Conservation (phyloP, 2,888 invertebrate species). For the Leucophenga montana region DNA sequence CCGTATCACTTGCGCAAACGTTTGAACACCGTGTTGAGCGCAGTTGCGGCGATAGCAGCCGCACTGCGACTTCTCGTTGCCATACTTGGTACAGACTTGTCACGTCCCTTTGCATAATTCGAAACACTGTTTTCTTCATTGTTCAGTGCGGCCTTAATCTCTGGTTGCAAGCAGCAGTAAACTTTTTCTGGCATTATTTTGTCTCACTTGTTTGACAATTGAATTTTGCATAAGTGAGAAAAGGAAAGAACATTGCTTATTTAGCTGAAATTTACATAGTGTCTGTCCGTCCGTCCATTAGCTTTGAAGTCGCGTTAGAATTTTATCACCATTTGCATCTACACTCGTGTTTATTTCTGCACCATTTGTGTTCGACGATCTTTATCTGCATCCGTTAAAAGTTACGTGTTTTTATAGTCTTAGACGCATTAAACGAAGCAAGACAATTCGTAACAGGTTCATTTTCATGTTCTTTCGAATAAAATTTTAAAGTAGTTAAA, state of each 20-base stretch:
- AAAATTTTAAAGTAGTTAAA: too few species aligned
- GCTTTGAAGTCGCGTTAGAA: too few species aligned
- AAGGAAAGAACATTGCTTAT: too few species aligned
- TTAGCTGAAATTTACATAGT: too few species aligned
- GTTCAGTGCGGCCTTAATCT: too few species aligned
- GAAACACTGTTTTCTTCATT: slow-evolving; percentile 62
- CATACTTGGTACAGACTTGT: slow-evolving; percentile 53
- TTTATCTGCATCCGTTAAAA: slow-evolving; percentile 68
- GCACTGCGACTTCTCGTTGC: slow-evolving; percentile 57
- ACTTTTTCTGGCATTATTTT: too few species aligned
- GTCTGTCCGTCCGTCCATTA: too few species aligned
- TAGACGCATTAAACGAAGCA: slow-evolving; percentile 44
- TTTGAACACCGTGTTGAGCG: slow-evolving; percentile 49
- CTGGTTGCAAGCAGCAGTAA: too few species aligned
- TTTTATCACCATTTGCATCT: slow-evolving; percentile 67
- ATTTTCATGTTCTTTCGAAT: slow-evolving; percentile 65
- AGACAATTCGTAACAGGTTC: slow-evolving; percentile 65
- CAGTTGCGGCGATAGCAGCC: slow-evolving; percentile 39
- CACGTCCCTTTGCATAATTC: slow-evolving; percentile 59
- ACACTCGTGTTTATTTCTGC: slow-evolving; percentile 71
- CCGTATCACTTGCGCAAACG: slow-evolving; percentile 63
- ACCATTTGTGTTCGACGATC: slow-evolving; percentile 70
- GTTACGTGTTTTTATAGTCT: slow-evolving; percentile 10
- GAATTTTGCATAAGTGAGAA: too few species aligned
- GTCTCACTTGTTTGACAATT: too few species aligned